Base-by-base conservation (phyloP, 2,888 invertebrate species). In the Sphaeridia pumilis region DNA sequence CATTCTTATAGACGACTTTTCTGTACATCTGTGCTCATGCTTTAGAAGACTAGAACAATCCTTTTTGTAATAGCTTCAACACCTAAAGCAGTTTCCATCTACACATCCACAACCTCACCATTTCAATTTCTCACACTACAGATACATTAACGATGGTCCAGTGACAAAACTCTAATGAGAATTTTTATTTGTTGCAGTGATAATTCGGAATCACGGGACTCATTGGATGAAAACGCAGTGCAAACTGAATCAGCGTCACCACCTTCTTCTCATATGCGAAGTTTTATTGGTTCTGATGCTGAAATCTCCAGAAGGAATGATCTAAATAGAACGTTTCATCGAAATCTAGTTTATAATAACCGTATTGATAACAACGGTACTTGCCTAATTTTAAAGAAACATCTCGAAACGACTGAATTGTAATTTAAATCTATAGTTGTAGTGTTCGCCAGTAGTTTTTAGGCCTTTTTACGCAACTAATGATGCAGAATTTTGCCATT, bases 201-300 rank as follows among this genome's bases (percentile, higher is more conserved):
- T 69, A 75, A 74, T 47, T 85, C 85, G 0, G 85, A 84, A 65
- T 78, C 66, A 22, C 54, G 84, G 26, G 87, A 88, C 70, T 90
- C 89, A 0, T 73, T 90, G 55, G 89, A 90, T 68, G 89, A 89
- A 68, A 89, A 90, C 70, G 87, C 74, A 46, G 70, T 73, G 55
- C 72, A 69, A 56, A 71, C 71, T 47, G 71, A 71, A 46, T 69
- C 67, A 41, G 68, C 69, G 60, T 70, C 71, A 55, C 70, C 71
- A 55, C 68, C 67, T 17, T 63, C 63, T 3, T 63, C 63, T 17
- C 65, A 63, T 47, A 60, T 65, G 63, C 56, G 65, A 43, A 63
- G 63, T 52, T 65, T 65, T 50, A 58, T 63, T 21, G 65, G 65
- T 3, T 60, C 61, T 3, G 64, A 65, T 46, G 54, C 47, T n/a